Percentiles rank a stretch among this genome's conserved stretches.
Conservation (phyloP, 2,797 vertebrate genomes). For the Peromyscus nudipes region DNA sequence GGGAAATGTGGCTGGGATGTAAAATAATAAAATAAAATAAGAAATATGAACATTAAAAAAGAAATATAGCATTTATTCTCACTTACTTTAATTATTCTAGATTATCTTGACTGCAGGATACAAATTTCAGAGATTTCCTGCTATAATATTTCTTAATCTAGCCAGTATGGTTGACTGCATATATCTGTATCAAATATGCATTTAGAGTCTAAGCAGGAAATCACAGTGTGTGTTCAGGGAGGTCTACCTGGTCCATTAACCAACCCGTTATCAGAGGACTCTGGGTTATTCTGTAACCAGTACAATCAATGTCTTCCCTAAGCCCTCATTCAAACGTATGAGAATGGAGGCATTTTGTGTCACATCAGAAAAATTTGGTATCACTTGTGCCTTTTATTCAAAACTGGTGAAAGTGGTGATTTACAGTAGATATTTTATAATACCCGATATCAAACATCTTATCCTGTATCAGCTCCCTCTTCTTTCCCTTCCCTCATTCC, state of each 20-base stretch:
- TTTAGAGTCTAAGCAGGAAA: background rate
- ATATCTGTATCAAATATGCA: background rate
- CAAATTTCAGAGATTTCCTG: background rate
- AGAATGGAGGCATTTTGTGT: background rate
- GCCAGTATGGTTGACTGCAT: background rate
- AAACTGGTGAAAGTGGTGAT: background rate
- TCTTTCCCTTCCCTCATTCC: too few relatives aligned
- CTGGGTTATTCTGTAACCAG: background rate
- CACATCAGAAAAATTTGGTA: background rate
- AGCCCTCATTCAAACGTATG: background rate
- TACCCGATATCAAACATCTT: background rate
- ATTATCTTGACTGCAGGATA: background rate
- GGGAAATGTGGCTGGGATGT: background rate
- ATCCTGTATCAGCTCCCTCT: background rate
- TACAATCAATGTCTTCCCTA: background rate
- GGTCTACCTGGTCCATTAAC: background rate
- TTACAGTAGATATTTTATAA: background rate
- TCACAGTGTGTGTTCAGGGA: background rate
- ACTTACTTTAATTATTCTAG: constrained; percentile 1
- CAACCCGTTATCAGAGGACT: background rate
- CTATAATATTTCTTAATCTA: background rate
- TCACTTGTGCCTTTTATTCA: background rate
- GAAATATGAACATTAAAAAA: too few relatives aligned
- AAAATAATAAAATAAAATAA: background rate
- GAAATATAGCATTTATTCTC: background rate